Base-by-base conservation (phyloP, 2,113 vertebrate species). In the Hemibagrus wyckioides region DNA sequence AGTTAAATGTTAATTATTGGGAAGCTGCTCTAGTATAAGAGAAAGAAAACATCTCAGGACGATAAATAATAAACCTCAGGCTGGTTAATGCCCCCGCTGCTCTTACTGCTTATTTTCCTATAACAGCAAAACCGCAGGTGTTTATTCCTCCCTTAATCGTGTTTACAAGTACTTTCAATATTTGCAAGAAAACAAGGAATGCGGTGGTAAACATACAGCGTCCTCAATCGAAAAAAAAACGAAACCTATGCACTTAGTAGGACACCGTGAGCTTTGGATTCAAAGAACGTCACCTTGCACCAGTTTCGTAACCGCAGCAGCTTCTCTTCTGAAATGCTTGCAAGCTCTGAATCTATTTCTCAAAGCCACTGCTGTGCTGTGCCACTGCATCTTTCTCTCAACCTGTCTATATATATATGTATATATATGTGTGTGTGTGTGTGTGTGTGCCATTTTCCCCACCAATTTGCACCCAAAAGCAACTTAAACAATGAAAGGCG, bases 291-390 rank as follows among this genome's bases (percentile, higher is more conserved):
- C 56, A 44, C 61, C 8, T 52, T 91, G 89, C 89, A 90, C 90
- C 83, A 90, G 89, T 87, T 91, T 87, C 21, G 28, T 83, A 85
- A 91, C 82, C 87, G 54, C 85, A 82, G 57, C 48, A 57, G 59
- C 73, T 76, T 77, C 25, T 80, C 79, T n/a, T 85, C 52, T 86
- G 57, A 81, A 76, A 88, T 54, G 80, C 30, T 71, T 84, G 84
- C 77, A 80, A 69, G 61, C 73, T 57, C 33, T n/a, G 69, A 73
- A 30, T 73, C 36, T 84, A 65, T 75, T 80, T 82, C 50, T 80
- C 63, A 41, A 52, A 57, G 41, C 14, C 25, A 48, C 65, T 89
- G 82, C 44, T 48, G 44, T 89, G 82, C 44, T 48, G 44, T 48
- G 44, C 69, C 39, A 84, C 52, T 57, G 61, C 19, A 19, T n/a